Percentiles rank a stretch among this genome's conserved stretches.
Conservation (phyloP, 2,113 vertebrate genomes). For the Ovis aries region DNA sequence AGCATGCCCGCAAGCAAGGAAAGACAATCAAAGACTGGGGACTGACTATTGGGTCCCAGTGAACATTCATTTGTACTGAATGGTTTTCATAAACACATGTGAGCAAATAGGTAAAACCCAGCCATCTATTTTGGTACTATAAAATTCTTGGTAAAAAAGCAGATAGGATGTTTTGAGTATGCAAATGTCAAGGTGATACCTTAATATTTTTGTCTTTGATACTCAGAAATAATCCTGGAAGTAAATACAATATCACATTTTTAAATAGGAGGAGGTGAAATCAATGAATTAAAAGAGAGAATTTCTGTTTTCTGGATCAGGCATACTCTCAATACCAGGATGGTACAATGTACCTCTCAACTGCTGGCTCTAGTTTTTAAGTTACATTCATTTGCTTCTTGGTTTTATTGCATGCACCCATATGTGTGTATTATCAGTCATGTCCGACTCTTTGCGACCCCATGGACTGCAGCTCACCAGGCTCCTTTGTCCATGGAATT, state of each 20-base stretch:
- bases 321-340: not conserved
- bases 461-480: not conserved
- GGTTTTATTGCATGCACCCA: not conserved
- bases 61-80: not conserved
- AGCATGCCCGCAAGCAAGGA: not conserved
- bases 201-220: not conserved
- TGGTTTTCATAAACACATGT: not conserved
- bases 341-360: not conserved
- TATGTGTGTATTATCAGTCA: not conserved
- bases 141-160: not conserved
- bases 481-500: not conserved
- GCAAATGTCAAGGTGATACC: not conserved
- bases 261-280: not conserved
- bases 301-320: conserved; percentile 6
- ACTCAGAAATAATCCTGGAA: not conserved
- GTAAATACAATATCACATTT: not conserved
- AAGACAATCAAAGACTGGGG: not conserved
- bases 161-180: not conserved
- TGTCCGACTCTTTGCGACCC: not conserved
- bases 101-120: not conserved
- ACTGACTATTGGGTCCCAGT: not conserved
- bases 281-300: not conserved
- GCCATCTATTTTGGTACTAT: not conserved
- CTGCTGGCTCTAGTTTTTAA: not conserved
- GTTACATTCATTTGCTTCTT: not conserved